Conservation (phyloP, 2,797 vertebrate genomes). For the Ctenochaetus hawaiiensis region DNA sequence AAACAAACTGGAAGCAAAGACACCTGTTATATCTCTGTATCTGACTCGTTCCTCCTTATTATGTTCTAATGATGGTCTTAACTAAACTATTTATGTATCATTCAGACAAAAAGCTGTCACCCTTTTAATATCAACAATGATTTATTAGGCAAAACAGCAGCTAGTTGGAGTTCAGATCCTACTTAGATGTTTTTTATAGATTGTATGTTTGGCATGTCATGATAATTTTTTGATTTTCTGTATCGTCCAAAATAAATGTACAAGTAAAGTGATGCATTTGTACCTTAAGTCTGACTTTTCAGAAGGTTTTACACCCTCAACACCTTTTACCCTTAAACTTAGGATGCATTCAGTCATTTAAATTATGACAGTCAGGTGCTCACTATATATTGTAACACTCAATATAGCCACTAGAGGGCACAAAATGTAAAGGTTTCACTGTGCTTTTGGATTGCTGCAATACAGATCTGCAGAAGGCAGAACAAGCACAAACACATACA, state of each 20-base stretch:
- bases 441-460: not conserved
- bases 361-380: not conserved
- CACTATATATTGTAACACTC: not conserved
- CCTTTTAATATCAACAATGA: not conserved
- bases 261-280: not conserved
- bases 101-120: not conserved
- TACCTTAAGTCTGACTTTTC: not conserved
- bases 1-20: not conserved
- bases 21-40: too few relatives aligned
- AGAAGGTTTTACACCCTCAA: not conserved
- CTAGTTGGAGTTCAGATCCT: not conserved
- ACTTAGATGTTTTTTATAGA: not conserved
- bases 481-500: not conserved
- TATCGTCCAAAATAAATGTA: not conserved
- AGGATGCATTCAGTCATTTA: not conserved
- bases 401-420: constrained; percentile 63
- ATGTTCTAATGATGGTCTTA: not conserved
- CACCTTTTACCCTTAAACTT: not conserved
- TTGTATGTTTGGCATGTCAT: not conserved
- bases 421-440: constrained; percentile 44
- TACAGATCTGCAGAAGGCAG: not conserved
- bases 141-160: not conserved
- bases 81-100: not conserved
- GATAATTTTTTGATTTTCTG: not conserved
- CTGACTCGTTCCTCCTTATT: not conserved